Evolutionary conservation across 2,888 invertebrate genomes (phyloP), one percentile per base, ranked within the genome.

Genomic region (Noctua fimbriata): DNA sequence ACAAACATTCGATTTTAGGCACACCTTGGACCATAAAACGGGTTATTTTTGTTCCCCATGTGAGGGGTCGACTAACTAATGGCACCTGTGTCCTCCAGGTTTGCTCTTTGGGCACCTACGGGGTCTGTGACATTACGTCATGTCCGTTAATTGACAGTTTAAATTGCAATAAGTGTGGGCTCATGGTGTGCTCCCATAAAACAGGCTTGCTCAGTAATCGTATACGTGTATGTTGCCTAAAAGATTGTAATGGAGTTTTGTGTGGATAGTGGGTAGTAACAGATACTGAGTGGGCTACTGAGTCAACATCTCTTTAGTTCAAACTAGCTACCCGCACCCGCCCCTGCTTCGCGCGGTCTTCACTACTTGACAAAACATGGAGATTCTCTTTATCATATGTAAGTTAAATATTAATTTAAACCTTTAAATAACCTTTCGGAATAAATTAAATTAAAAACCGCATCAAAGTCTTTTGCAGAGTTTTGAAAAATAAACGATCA

Each of bases 191-290:
- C 78, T 65, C 18, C 36, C 66, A 73, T 83, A 74, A 74, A 79
- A 83, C 69, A 32, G 69, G 76, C 70, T 85, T 78, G 71, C 47
- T 52, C 67, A 69, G 84, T 84, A 84, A 85, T 52, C n/a, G 55
- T 69, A 85, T 74, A 81, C 63, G 85, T 76, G 69, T 76, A 52
- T 76, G 65, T 73, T 76, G 60, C 81, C 84, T 83, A 76, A 83
- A 83, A 76, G 28, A 84, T 81, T 69, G 76, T 84, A 83, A 83
- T 83, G 69, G 81, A 60, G 60, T 66, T 84, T 72, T 83, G 83
- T 83, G 83, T 84, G 69, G 18, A 55, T 73, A 84, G 84, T 60
- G 69, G 52, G 49, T 32, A 66, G 73, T 67, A 71, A 79, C 84
- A 78, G 63, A 69, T 47, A 73, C 63, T 32, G 60, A 69, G 73